Evolutionary conservation across 2,797 vertebrate species (phyloP), one percentile per base, ranked within the genome.

Genomic region (Tarsius wallacei): DNA sequence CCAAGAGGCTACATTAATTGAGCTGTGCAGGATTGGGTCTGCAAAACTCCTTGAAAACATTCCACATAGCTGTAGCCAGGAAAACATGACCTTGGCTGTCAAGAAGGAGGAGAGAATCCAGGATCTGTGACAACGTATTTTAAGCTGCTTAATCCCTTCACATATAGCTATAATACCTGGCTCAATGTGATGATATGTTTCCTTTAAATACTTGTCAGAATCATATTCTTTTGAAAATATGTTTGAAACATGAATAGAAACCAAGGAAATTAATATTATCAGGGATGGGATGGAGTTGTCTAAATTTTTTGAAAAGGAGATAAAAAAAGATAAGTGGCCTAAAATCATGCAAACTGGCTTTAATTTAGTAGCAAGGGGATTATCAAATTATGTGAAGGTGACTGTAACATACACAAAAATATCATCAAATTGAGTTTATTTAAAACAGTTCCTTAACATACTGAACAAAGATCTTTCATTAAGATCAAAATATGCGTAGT

Each of bases 131-230:
- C 74, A 87, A 68, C 21, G 10, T 81, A 57, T 51, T 93, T 93
- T 86, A 96, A 85, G 10, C 21, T 87, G 49, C 7, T 85, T 83
- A 96, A 88, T 97, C 87, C 64, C 12, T 83, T 83, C n/a, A 85
- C 16, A 70, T 90, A 71, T 19, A 92, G 21, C 28, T 81, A 55
- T 28, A 51, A 63, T 61, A 85, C 33, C 66, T 92, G 55, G 17
- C 53, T 94, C 49, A 86, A 63, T 71, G 42, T 91, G 22, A 70
- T 66, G 26, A 47, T 36, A 51, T 33, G 1, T 81, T 89, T 51
- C 51, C 24, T 71, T 88, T 94, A 96, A 90, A 93, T 86, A 33
- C 22, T 73, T 85, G 14, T 70, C 66, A 97, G 26, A 88, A 86
- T 59, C 15, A 5, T 77, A 90, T 51, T 94, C 5, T 94, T 95